Base-by-base conservation (phyloP, 2,113 vertebrate species). In the Leptobrachium leishanense region DNA sequence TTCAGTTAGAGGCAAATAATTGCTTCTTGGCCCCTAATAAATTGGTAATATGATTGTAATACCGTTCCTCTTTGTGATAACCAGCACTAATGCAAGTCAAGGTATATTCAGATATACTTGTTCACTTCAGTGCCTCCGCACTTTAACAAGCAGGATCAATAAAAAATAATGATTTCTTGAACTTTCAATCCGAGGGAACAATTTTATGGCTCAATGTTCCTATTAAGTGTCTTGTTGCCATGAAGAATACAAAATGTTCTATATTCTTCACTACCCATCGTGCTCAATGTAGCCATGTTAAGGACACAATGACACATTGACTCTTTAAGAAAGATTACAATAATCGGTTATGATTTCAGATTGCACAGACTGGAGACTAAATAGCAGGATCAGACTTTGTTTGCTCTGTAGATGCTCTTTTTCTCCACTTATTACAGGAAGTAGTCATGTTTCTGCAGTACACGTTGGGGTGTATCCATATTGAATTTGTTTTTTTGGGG, bases 191-290 rank as follows among this genome's bases (percentile, higher is more conserved):
- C 55, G 62, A 63, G 59, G 11, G 55, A 63, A 74, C 55, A 74
- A 62, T 74, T 74, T 41, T 62, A 74, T 46, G 55, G 42, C 41
- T 74, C 72, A 44, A 42, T 20, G 72, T 62, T 74, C 72, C 55
- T 57, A 31, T 44, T 42, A 62, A 46, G 20, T 63, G 72, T 74
- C 72, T n/a, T 42, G 13, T 57, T 62, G 55, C 72, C 4, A n/a
- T 5, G 72, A 74, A 59, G 72, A 59, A 62, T 62, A 57, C 12
- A 31, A 6, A 63, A 31, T 59, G 55, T 59, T 59, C 55, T 59
- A 12, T 15, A 8, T 59, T 11, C 9, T 59, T 59, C 55, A 59
- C 55, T 59, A 59, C 13, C 6, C 10, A 1, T 15, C 3, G 55
- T 59, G 13, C 55, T 4, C 55, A 15, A 15, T 11, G 55, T 59